A percentile compares a stretch with the other conserved stretches of the same genome.
These are phyloP conservation scores for Microcebus murinus DNA, from an alignment of 2,113 vertebrate species.

Conservation along the genomic window DNA sequence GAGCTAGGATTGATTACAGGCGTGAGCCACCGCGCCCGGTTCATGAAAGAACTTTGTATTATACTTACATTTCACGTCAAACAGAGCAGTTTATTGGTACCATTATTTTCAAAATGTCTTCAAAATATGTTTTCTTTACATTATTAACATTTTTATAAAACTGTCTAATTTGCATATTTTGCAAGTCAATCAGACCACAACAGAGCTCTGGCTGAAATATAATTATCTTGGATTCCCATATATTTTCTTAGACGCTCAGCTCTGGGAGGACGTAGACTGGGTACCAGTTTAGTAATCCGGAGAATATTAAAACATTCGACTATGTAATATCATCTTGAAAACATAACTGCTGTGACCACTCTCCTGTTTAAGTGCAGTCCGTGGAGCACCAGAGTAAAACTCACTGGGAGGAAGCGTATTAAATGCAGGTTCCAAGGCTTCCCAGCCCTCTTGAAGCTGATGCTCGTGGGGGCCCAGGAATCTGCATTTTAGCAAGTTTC, in stretches of 20 bases:
- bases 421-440: background rate
- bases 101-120: background rate
- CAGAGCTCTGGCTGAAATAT: background rate
- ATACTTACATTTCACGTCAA: background rate
- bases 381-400: rapidly evolving
- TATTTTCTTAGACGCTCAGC: background rate
- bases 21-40: too few species aligned
- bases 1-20: too few species aligned
- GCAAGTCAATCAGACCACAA: background rate
- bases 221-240: background rate
- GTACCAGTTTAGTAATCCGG: too few species aligned
- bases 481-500: background rate
- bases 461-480: rapidly evolving
- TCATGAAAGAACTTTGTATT: background rate
- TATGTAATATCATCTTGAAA: background rate
- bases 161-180: background rate
- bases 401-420: background rate
- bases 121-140: background rate
- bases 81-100: background rate
- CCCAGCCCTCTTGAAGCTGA: too few species aligned
- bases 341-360: rapidly evolving
- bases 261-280: too few species aligned
- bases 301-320: background rate
- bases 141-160: background rate
- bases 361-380: background rate